Conservation (phyloP, 2,888 invertebrate species). For the Nymphalis c-album region DNA sequence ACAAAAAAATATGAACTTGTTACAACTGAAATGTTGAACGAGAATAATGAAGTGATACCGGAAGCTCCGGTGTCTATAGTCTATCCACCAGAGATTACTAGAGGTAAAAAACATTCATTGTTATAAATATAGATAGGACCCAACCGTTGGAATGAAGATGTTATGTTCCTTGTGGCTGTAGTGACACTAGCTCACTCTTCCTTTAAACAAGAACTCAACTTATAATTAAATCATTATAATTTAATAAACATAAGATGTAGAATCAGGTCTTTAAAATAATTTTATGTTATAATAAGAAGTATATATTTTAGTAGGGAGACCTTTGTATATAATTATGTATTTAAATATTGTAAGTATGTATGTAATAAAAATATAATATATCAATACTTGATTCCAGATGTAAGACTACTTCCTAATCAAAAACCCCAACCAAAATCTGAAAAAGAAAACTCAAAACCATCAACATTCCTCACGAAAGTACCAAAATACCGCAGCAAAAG, state of each 20-base stretch:
- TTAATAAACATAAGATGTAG: too few species aligned
- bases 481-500: conserved; percentile 66
- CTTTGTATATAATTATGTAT: too few species aligned
- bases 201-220: too few species aligned
- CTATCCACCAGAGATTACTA: conserved; percentile 64
- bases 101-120: conserved; percentile 50
- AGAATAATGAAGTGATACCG: conserved; percentile 61
- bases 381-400: conserved; percentile 50
- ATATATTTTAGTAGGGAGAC: too few species aligned
- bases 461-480: conserved; percentile 49
- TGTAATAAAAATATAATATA: neutral
- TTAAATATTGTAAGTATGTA: too few species aligned
- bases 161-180: too few species aligned
- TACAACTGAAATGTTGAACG: conserved; percentile 56
- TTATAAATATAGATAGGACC: neutral
- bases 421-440: conserved; percentile 32
- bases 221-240: too few species aligned
- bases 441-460: conserved; percentile 41
- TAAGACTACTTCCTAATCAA: conserved; percentile 48
- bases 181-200: too few species aligned
- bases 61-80: conserved; percentile 61
- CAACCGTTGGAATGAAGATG: too few species aligned
- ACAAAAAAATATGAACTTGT: conserved; percentile 58
- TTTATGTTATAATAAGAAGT: too few species aligned
- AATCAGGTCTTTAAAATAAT: too few species aligned